Conservation (phyloP, 2,888 invertebrate genomes). For the Chrysina gloriosa region DNA sequence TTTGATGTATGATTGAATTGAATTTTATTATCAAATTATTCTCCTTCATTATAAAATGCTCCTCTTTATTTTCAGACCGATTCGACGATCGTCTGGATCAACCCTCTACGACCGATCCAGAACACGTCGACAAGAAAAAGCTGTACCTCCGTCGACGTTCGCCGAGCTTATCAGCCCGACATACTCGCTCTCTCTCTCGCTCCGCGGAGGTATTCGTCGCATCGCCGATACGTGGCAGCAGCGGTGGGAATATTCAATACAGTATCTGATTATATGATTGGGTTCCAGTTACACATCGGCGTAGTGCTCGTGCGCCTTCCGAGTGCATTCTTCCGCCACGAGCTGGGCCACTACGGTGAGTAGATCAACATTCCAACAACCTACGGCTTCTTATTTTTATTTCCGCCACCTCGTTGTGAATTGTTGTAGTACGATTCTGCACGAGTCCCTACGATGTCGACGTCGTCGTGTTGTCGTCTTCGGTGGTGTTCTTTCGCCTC, state of each 20-base stretch:
- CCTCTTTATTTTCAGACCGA: too few species aligned
- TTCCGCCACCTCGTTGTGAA: constrained; percentile 60
- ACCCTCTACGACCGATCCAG: too few species aligned
- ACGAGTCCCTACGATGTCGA: constrained; percentile 61
- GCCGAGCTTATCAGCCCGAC: constrained; percentile 3
- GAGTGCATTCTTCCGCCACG: constrained; percentile 63
- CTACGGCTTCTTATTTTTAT: constrained; percentile 52
- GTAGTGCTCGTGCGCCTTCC: constrained; percentile 39
- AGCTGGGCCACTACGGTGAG: constrained; percentile 50
- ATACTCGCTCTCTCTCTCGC: neutral
- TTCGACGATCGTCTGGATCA: too few species aligned
- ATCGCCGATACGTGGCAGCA: constrained; percentile 34
- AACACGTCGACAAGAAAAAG: too few species aligned
- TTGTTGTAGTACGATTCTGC: constrained; percentile 66
- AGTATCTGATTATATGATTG: constrained; percentile 52
- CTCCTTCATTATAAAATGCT: too few species aligned
- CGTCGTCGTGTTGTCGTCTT: constrained; percentile 1
- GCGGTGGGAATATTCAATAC: constrained; percentile 43
- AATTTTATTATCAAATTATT: too few species aligned
- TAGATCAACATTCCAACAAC: constrained; percentile 53
- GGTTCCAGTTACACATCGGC: constrained; percentile 68
- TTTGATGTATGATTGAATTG: too few species aligned
- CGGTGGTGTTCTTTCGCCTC: neutral
- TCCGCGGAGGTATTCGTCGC: constrained; percentile 3
- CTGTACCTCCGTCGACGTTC: neutral